phyloP scores from a whole-genome alignment of 2,888 invertebrate species.

The Erebia ligea region DNA sequence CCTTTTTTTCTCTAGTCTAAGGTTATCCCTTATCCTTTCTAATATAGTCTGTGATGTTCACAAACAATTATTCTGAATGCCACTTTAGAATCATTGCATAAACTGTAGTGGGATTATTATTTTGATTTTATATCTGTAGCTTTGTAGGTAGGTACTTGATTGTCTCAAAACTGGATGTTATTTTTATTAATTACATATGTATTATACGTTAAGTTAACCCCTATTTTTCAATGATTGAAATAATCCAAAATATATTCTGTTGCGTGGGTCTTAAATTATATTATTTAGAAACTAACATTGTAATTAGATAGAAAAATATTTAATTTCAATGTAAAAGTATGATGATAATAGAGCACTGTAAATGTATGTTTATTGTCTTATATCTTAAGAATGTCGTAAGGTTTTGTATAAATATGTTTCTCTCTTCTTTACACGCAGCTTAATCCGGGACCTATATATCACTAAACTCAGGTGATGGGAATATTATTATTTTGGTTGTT shows the following conservation, averaged over 20 bases:
- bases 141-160: too few species aligned
- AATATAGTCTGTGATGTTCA: too few species aligned
- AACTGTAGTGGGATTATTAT: too few species aligned
- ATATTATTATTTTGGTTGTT: conserved; percentile 60
- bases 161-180: too few species aligned
- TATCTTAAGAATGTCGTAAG: conserved; percentile 38
- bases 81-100: too few species aligned
- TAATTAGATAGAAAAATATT: conserved; percentile 22
- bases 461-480: conserved; percentile 83
- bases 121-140: too few species aligned
- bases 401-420: conserved; percentile 70
- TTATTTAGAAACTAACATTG: conserved; percentile 34
- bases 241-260: conserved; percentile 22
- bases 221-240: neutral
- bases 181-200: neutral
- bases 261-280: conserved; percentile 18
- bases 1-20: too few species aligned
- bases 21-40: too few species aligned
- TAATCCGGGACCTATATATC: conserved; percentile 84
- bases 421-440: conserved; percentile 84
- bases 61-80: too few species aligned
- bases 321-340: conserved; percentile 23
- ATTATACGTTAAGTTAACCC: neutral
- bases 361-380: conserved; percentile 26
- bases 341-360: conserved; percentile 24